These are phyloP conservation scores for Falco biarmicus DNA, from an alignment of 2,797 vertebrate species.

Conservation along the genomic window DNA sequence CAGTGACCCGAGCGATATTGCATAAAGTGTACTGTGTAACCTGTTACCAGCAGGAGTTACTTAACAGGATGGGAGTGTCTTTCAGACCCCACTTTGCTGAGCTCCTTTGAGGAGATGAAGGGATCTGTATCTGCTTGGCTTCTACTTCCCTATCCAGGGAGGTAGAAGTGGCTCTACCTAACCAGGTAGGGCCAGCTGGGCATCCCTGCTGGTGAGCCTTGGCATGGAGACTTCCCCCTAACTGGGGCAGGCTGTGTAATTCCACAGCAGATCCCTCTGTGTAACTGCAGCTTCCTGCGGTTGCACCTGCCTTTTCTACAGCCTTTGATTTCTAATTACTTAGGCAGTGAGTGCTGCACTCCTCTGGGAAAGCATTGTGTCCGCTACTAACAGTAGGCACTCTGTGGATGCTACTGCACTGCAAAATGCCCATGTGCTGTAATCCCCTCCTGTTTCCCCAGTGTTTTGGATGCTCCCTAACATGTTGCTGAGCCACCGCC, in stretches of 20 bases:
- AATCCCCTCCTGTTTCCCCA: not conserved
- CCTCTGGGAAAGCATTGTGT: not conserved
- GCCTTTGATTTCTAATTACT: not conserved
- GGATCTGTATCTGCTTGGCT: not conserved
- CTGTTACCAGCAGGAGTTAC: not conserved
- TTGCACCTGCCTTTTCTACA: not conserved
- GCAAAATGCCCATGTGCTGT: fast-evolving
- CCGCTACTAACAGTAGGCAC: not conserved
- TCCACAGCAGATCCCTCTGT: not conserved
- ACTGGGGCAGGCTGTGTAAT: not conserved
- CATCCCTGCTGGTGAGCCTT: not conserved
- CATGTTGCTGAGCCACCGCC: not conserved
- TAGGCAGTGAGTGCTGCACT: not conserved
- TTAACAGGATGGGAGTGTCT: not conserved
- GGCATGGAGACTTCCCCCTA: not conserved
- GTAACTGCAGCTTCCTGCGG: not conserved
- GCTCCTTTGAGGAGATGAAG: not conserved
- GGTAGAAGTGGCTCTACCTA: not conserved
- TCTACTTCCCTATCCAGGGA: not conserved
- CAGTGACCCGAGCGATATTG: not conserved
- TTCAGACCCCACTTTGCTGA: not conserved
- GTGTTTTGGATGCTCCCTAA: not conserved
- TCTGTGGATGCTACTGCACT: not conserved
- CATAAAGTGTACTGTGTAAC: not conserved
- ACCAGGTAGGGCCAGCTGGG: no score